Conservation (phyloP, 2,113 vertebrate species). For the Geococcyx californianus region DNA sequence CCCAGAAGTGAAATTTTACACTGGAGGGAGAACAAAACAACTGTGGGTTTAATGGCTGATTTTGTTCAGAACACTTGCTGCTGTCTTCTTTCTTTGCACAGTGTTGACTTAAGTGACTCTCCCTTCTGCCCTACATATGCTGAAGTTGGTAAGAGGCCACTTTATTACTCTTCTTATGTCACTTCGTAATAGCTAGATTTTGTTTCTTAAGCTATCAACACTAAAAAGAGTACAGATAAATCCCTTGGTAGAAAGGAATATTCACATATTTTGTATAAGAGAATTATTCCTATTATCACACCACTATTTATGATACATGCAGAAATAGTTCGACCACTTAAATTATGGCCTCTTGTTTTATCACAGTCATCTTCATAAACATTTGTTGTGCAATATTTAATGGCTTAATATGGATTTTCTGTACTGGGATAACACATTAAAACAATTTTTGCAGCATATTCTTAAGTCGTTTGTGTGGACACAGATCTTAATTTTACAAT, state of each 20-base stretch:
- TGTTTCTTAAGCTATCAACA: neutral
- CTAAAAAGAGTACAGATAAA: neutral
- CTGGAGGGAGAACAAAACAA: neutral
- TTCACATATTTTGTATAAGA: neutral
- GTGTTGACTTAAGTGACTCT: neutral
- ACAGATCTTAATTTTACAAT: neutral
- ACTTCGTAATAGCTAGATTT: neutral
- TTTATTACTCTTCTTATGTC: neutral
- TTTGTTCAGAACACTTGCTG: neutral
- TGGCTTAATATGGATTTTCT: neutral
- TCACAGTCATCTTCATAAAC: neutral
- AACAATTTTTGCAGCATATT: neutral
- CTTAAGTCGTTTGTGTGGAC: neutral
- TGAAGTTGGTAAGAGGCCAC: neutral
- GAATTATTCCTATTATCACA: neutral
- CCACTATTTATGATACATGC: neutral
- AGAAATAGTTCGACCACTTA: neutral
- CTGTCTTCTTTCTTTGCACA: neutral
- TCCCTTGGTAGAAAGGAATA: neutral
- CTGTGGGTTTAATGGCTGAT: neutral
- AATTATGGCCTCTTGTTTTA: neutral
- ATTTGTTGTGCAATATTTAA: neutral
- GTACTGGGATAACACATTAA: neutral
- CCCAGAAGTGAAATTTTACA: conserved; percentile 10
- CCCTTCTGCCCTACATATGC: neutral